These are phyloP conservation scores for Vultur gryphus DNA, from an alignment of 2,797 vertebrate species.

Conservation along the genomic window DNA sequence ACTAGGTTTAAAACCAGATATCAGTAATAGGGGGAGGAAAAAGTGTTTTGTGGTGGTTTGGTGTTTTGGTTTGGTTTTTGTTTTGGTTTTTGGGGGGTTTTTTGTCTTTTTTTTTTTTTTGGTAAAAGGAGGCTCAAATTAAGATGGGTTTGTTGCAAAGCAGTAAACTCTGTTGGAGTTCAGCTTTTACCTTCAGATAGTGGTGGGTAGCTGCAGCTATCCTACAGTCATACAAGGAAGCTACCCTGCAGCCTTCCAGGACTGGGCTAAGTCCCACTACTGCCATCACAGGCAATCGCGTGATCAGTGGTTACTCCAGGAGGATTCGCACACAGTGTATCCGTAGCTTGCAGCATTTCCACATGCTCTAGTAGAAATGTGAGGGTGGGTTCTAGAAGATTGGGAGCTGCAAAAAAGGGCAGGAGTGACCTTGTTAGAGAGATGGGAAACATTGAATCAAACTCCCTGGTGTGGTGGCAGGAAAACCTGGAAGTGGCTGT, in stretches of 20 bases:
- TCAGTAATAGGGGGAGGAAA: accelerated
- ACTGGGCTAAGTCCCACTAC: neutral
- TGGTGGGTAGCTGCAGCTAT: neutral
- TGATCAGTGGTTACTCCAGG: neutral
- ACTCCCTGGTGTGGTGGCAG: neutral
- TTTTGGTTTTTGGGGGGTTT: neutral
- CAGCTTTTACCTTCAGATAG: neutral
- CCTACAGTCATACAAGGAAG: neutral
- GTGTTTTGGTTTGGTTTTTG: neutral
- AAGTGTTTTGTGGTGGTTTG: neutral
- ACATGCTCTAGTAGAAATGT: accelerated
- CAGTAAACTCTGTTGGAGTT: neutral
- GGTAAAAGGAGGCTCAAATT: neutral
- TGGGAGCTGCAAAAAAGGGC: neutral
- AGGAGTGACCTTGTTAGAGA: neutral
- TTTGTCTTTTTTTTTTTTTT: neutral
- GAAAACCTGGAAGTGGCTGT: neutral
- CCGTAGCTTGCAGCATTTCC: neutral
- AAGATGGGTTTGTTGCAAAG: neutral
- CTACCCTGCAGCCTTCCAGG: neutral
- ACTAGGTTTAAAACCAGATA: neutral
- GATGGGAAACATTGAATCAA: neutral
- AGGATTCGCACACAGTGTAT: neutral
- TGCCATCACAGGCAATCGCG: neutral
- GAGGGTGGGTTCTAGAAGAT: neutral